A percentile compares a stretch with the other conserved stretches of the same genome.
Evolutionary conservation across 23 tunicate species (phyloP).

Genomic region (Ciona savignyi): DNA sequence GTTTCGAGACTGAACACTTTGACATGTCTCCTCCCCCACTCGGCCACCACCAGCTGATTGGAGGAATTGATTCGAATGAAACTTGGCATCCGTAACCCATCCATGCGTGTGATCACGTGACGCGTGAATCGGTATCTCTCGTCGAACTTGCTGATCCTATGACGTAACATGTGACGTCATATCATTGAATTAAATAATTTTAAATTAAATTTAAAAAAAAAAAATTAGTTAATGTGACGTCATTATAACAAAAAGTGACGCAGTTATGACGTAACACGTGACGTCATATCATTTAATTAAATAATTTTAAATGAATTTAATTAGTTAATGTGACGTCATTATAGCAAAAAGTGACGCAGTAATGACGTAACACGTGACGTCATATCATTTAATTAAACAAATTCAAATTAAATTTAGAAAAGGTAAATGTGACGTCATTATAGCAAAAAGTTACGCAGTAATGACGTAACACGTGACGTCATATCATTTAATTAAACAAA

Average conservation of each 20-base stretch:
- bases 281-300: not conserved
- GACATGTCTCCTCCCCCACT: conserved; percentile 53
- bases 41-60: conserved; percentile 57
- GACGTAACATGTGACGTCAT: not conserved
- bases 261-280: too few species aligned
- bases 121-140: conserved; percentile 40
- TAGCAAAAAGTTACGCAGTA: too few species aligned
- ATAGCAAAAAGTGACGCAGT: too few species aligned
- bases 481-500: too few species aligned
- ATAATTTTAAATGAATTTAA: too few species aligned
- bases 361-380: not conserved
- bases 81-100: conserved; percentile 82
- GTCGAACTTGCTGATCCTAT: conserved; percentile 66
- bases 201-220: not conserved
- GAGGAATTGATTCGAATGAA: conserved; percentile 31
- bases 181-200: too few species aligned
- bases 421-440: too few species aligned
- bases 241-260: too few species aligned
- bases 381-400: not conserved
- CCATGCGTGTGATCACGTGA: conserved; percentile 51
- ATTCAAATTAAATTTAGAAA: too few species aligned
- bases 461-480: not conserved
- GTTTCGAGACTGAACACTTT: conserved; percentile 68
- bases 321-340: too few species aligned
- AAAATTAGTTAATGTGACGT: too few species aligned